phyloP scores from a whole-genome alignment of 2,888 invertebrate genomes.

The Calameuta idolon region DNA sequence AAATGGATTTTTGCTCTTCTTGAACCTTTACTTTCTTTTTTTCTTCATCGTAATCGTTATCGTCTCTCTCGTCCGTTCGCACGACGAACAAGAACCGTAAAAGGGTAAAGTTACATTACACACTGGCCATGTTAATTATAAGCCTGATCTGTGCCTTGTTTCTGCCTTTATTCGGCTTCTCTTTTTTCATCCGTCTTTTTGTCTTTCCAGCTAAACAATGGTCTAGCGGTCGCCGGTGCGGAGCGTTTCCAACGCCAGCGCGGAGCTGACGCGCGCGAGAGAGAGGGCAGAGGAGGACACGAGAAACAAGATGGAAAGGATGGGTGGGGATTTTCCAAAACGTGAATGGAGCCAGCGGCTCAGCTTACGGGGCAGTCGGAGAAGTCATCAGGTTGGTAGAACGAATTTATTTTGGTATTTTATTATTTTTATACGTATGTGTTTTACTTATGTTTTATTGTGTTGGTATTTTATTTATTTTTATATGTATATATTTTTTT shows the following conservation, averaged over 20 bases:
- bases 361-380: conserved; percentile 78
- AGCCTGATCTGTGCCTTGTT: background rate
- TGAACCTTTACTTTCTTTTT: background rate
- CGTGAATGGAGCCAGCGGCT: conserved; percentile 82
- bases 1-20: too few relatives aligned
- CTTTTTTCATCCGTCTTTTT: conserved; percentile 12
- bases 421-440: background rate
- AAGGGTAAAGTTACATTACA: background rate
- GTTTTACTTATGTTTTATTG: background rate
- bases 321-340: conserved; percentile 76
- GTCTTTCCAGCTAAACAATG: conserved; percentile 38
- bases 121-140: background rate
- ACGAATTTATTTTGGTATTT: background rate
- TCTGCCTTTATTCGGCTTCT: background rate
- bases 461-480: background rate
- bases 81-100: background rate
- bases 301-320: conserved; percentile 50
- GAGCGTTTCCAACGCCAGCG: conserved; percentile 23
- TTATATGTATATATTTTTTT: too few relatives aligned
- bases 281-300: background rate
- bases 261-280: background rate
- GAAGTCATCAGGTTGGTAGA: conserved; percentile 71
- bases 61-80: background rate
- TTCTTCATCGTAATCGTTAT: background rate
- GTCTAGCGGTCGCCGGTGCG: conserved; percentile 37